Base-by-base conservation (phyloP, 2,113 vertebrate species). In the Lethenteron reissneri region DNA sequence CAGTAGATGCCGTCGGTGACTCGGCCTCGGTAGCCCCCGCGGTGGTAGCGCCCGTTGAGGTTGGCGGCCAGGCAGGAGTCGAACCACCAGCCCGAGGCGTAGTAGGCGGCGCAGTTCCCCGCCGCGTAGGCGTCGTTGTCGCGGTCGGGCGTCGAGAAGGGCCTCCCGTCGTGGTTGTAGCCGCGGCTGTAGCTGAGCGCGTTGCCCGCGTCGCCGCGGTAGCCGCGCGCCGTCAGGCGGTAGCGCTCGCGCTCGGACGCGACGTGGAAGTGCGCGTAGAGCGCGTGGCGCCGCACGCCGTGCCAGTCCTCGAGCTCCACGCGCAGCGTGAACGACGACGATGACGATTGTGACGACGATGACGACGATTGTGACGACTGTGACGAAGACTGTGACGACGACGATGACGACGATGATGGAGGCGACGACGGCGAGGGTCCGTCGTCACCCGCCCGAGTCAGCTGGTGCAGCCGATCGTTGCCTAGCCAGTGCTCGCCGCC, bases 1-100 rank as follows among this genome's bases (percentile, higher is more conserved):
- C 84, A 85, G 78, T 84, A 84, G 77, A 85, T 84, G 12, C 84
- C 82, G 2, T 82, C 82, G 56, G 83, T 86, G 73, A 86, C 79
- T 41, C 41, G 41, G 2, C 85, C 84, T 2, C 75, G 82, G 78
- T 85, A 86, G 56, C 81, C 80, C 1, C 83, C 83, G 1, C 59
- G 75, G 75, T 86, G 81, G 71, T 84, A 87, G 13, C 72, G 80
- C 58, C 84, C 84, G 14, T 85, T 86, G 57, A 85, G 74, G 75
- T 86, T 86, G 12, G 83, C 82, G n/a, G 83, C 85, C 70, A 85
- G 77, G 74, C 85, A 87, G 17, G 84, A 80, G 57, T 85, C 83
- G 19, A 85, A 85, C 83, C 84, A 87, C 84, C 83, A 85, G 69
- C 83, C 82, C 4, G 85, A 80, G 2, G 83, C 82, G 1, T 85